Evolutionary conservation across 2,797 vertebrate genomes (phyloP), one percentile per base, ranked within the genome.

Genomic region (Hydrocynus forskahlii): DNA sequence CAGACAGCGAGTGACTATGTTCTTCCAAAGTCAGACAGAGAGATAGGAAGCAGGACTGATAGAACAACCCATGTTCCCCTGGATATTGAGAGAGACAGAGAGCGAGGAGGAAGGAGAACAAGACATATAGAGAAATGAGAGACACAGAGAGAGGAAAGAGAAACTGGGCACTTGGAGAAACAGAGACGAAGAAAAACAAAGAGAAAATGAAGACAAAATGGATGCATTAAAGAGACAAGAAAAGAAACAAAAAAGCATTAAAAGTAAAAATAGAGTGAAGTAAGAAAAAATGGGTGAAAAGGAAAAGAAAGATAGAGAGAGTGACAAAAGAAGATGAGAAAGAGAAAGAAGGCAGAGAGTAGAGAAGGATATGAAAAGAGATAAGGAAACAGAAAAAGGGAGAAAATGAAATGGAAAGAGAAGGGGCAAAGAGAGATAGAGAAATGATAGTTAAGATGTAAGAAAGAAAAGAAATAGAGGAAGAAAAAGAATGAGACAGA

Each of bases 1-100:
- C n/a, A 74, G 48, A 52, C 10, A 25, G 9, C 55, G 29, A 74
- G 6, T 57, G 64, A 62, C 19, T 12, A 38, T 23, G 35, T 82
- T 78, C 60, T 77, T 54, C 60, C 68, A 72, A 52, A 73, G 40
- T 9, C 52, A 67, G 29, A 81, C n/a, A 74, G 48, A 52, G 10
- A 25, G 9, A 66, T 8, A 55, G 35, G 23, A 50, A 78, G 63
- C 45, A 63, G 64, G 72, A 54, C 25, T 13, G 69, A 63, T 16
- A 70, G 73, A 77, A 73, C 16, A 35, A 43, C 4, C 43, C 52
- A 40, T 74, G 60, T 54, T 74, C 70, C 10, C 35, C 6, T 1
- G 38, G 57, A 64, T 57, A 57, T 19, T n/a, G 43, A 73, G 55
- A n/a, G 17, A 21, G 52, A 54, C 2, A 17, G 19, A n/a, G 55